Evolutionary conservation across 2,888 invertebrate genomes (phyloP), one percentile per base, ranked within the genome.

Genomic region (Protophormia terraenovae): DNA sequence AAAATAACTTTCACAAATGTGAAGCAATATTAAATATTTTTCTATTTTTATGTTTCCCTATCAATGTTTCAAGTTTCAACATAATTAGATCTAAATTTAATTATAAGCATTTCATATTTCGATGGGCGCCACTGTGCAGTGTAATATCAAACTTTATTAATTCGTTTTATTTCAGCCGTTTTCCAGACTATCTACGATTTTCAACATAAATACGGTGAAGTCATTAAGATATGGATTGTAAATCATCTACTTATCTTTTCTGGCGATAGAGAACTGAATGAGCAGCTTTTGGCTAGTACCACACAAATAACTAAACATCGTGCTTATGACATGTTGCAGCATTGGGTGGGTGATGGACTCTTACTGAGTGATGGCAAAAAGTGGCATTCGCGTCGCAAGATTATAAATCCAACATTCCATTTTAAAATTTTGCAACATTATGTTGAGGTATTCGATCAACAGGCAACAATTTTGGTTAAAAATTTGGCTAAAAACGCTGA

Each of bases 381-480:
- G 92, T 97, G 97, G 97, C 94, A 93, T 88, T 92, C 92, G 0
- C 94, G 95, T 24, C 93, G 97, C 38, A 96, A 95, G 91, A 94
- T 96, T 83, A 92, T 97, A 71, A 96, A 96, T 0, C 96, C 96
- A 2, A 94, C 96, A 0, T 97, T 97, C 90, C 97, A 97, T 90
- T 96, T 96, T 90, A 95, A 95, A 88, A 96, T 97, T 77, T 92
- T 97, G 58, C 95, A 96, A 88, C 94, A 95, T 87, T 97, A 96
- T 90, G 91, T 96, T 7, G 95, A 95, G 2, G 94, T 95, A 0
- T 96, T 96, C 89, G 94, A 96, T 88, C 94, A 94, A 83, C 95
- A 96, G 86, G 93, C 94, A 4, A 91, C 92, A 27, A 92, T 95
- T 22, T 92, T 96, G 84, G 90, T 94, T 0, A 90, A 94, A 0